phyloP scores from a whole-genome alignment of 2,113 vertebrate genomes.

The Peromyscus californicus region DNA sequence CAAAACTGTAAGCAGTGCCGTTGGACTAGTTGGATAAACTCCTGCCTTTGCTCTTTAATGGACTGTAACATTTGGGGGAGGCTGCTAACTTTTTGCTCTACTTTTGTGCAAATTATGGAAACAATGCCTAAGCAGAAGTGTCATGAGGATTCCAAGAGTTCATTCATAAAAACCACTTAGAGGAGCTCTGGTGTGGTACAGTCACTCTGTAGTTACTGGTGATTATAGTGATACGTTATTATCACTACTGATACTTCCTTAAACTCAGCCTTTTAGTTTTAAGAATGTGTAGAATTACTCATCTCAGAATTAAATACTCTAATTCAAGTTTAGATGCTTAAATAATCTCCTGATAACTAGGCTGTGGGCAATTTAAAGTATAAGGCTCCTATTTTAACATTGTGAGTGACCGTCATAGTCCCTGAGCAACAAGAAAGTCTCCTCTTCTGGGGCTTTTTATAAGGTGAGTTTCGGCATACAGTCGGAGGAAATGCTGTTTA shows the following conservation, averaged over 20 bases:
- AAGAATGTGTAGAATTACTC: constrained; percentile 30
- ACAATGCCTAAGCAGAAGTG: not conserved
- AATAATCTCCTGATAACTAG: constrained; percentile 34
- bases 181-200: not conserved
- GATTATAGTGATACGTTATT: not conserved
- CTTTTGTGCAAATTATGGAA: constrained; percentile 51
- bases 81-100: constrained; percentile 49
- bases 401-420: constrained; percentile 66
- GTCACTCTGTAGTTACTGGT: not conserved
- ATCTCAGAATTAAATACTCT: constrained; percentile 7
- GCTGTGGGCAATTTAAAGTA: constrained; percentile 55
- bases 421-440: constrained; percentile 73
- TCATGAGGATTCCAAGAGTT: constrained; percentile 33
- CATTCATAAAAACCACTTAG: constrained; percentile 54
- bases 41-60: constrained; percentile 25
- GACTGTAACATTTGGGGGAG: constrained; percentile 48
- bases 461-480: constrained; percentile 76
- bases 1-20: constrained; percentile 15
- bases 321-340: constrained; percentile 37
- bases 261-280: constrained; percentile 18
- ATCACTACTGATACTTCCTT: not conserved
- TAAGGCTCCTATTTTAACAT: constrained; percentile 63
- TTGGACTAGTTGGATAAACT: constrained; percentile 54
- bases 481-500: constrained; percentile 79
- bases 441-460: constrained; percentile 73